Percentiles rank a stretch among this genome's conserved stretches.
Conservation (phyloP, 2,888 invertebrate species). For the Oasisia sp. region DNA sequence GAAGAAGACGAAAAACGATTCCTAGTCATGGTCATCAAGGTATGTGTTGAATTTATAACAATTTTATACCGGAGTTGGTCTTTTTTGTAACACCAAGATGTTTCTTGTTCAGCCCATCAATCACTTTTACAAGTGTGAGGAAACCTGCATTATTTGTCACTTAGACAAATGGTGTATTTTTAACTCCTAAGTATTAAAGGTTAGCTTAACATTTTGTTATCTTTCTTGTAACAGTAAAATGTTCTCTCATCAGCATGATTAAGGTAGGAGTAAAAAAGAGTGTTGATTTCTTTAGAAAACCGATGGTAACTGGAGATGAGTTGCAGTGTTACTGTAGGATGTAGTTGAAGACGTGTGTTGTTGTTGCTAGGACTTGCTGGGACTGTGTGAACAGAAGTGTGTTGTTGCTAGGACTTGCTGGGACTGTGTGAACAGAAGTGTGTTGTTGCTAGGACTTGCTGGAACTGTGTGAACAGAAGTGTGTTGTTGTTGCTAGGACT, state of each 20-base stretch:
- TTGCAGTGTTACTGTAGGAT: neutral
- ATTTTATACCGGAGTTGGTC: neutral
- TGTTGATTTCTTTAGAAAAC: neutral
- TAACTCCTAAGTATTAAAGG: too few species aligned
- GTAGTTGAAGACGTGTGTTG: neutral
- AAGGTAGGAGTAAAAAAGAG: neutral
- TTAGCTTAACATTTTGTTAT: neutral
- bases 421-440: slow-evolving; percentile 79
- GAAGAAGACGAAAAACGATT: slow-evolving; percentile 99
- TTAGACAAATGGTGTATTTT: too few species aligned
- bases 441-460: neutral
- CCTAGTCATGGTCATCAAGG: slow-evolving; percentile 91
- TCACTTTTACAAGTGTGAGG: too few species aligned
- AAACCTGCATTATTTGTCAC: too few species aligned
- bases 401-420: neutral
- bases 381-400: slow-evolving; percentile 80
- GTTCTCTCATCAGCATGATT: neutral
- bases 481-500: neutral
- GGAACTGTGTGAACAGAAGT: neutral
- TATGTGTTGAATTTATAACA: slow-evolving; percentile 36
- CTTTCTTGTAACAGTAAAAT: neutral
- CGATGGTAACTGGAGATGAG: neutral
- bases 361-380: neutral
- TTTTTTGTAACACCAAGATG: neutral
- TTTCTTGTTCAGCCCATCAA: neutral